Base-by-base conservation (phyloP, 2,888 invertebrate species). In the Scrobipalpa atriplicella region DNA sequence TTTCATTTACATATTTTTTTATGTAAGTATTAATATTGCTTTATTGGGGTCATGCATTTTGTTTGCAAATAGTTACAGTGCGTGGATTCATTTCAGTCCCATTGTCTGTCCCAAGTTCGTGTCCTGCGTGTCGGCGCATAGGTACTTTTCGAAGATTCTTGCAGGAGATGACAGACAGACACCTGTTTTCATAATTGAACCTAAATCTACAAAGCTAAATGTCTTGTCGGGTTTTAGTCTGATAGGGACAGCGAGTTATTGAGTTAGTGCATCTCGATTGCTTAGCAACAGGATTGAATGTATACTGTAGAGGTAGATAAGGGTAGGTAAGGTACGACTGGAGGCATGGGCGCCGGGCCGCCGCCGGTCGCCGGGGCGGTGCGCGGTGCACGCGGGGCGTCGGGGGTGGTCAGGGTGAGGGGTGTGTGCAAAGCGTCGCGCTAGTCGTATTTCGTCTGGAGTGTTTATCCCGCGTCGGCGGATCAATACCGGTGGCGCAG, bases 401-500 rank as follows among this genome's bases (percentile, higher is more conserved):
- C 36, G 73, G 74, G 66, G 54, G 74, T 69, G 74, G 73, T 65
- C 75, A 78, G 86, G 85, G 85, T 75, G 84, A 80, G 85, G 89
- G 88, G 89, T 84, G 88, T 86, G 88, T 88, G 89, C 89, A 87
- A 38, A 86, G 85, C 86, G 87, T 87, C 88, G 90, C 87, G 87
- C 87, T 88, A 83, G 91, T 87, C 88, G 91, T 92, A 92, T 91
- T 91, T 89, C 90, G 93, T 92, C 91, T 92, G 91, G 92, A 91
- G 89, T 89, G 90, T 90, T 90, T 89, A 90, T 92, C 90, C 92
- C 92, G 90, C 87, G 90, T 84, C 87, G 92, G 77, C 86, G 88
- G 92, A 92, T 92, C 92, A 89, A 93, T 92, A 92, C 90, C 78
- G 89, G 86, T 92, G 92, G 92, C 92, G 92, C 91, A 93, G 90